phyloP scores from a whole-genome alignment of 1,140 invertebrate species.

The Oedothorax gibbosus region DNA sequence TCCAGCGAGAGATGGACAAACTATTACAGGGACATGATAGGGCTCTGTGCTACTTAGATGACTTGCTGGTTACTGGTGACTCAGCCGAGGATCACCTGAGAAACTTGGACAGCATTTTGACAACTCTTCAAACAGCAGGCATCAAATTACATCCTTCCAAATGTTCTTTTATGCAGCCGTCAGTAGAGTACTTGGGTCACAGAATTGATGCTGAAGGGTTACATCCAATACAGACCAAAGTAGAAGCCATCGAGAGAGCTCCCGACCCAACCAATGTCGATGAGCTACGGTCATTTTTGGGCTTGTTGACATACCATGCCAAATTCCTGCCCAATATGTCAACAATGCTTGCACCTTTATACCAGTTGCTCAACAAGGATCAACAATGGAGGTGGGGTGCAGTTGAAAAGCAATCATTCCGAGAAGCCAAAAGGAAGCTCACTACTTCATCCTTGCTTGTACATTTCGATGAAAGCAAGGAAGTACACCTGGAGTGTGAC shows the following conservation, averaged over 20 bases:
- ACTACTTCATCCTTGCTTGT: background rate
- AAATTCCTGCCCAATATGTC: constrained; percentile 69
- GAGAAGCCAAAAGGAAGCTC: constrained; percentile 9
- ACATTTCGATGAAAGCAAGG: constrained; percentile 62
- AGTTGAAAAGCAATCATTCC: background rate
- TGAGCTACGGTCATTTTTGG: constrained; percentile 50
- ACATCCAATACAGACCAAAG: constrained; percentile 22
- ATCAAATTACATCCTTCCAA: constrained; percentile 8
- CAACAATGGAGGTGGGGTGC: constrained; percentile 19
- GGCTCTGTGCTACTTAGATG: constrained; percentile 21
- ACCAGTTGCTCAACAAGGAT: constrained; percentile 63
- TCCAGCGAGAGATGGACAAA: constrained; percentile 61
- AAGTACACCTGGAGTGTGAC: constrained; percentile 66
- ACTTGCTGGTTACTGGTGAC: constrained; percentile 3
- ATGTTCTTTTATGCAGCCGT: constrained; percentile 14
- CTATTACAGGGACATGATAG: constrained; percentile 49
- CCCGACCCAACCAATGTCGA: constrained; percentile 42
- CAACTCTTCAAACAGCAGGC: background rate
- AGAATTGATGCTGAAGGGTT: constrained; percentile 14
- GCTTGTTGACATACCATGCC: constrained; percentile 67
- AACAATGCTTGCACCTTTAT: constrained; percentile 66
- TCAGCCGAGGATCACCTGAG: constrained; percentile 1
- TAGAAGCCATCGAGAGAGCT: constrained; percentile 28
- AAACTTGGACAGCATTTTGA: background rate
- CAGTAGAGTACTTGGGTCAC: constrained; percentile 14